phyloP scores from a whole-genome alignment of 2,113 vertebrate species.

The Myrmecobius fasciatus region DNA sequence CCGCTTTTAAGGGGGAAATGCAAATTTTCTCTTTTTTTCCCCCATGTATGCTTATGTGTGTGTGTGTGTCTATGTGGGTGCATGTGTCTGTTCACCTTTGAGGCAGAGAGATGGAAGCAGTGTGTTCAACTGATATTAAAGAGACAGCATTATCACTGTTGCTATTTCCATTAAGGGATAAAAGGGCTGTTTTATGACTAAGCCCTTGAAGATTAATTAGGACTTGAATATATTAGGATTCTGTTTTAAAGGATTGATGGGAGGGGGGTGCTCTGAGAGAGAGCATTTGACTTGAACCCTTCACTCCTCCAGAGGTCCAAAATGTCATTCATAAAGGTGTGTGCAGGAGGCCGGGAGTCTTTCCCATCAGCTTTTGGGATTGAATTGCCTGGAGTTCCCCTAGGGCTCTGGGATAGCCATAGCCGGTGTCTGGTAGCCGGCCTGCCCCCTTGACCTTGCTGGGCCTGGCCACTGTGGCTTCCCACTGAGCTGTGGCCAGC shows the following conservation, averaged over 20 bases:
- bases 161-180: not conserved
- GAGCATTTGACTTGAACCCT: no score
- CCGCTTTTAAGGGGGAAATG: not conserved
- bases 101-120: not conserved
- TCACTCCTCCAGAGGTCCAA: not conserved
- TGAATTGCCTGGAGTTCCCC: rapidly evolving
- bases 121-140: not conserved
- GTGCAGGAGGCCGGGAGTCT: not conserved
- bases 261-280: not conserved
- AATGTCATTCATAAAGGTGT: not conserved
- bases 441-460: not conserved
- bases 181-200: constrained; percentile 14
- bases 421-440: not conserved
- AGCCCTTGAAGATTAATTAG: constrained; percentile 27
- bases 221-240: not conserved
- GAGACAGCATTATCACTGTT: not conserved
- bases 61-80: not conserved
- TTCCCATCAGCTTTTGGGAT: not conserved
- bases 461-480: no score
- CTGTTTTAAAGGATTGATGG: not conserved
- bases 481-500: no score
- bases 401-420: not conserved
- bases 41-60: not conserved
- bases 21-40: not conserved
- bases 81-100: not conserved